Base-by-base conservation (phyloP, 1,140 invertebrate genomes). In the Drosophila tani region DNA sequence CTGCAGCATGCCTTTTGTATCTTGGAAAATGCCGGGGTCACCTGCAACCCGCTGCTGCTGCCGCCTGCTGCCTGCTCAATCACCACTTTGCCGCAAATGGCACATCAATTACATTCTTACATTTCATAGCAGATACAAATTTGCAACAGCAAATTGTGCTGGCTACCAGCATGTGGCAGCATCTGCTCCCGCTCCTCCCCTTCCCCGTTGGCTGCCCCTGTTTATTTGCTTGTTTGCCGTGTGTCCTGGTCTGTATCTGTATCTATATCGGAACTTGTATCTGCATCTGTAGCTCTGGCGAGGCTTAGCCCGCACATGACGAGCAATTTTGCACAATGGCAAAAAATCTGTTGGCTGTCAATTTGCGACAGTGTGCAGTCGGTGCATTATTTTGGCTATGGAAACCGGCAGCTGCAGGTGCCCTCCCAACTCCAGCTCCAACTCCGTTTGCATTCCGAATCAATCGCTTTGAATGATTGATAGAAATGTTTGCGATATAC, bases 391-490 rank as follows among this genome's bases (percentile, higher is more conserved):
- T 73, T 76, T 70, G 67, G 74, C 49, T 55, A 74, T 65, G 74
- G 75, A 65, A 79, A 62, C 74, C 66, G 68, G 62, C 73, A 60
- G 79, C 53, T 71, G 63, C 53, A 55, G 74, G 38, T 78, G 51
- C 53, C 17, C 29, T 45, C n/a, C 38, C 17, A 32, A 5, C 29
- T 9, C 53, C 49, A 12, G 21, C 51, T n/a, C 17, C 49, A 38
- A 49, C 50, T 86, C 66, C 58, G 82, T 79, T 86, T 86, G 82
- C 83, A 87, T 87, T 87, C 75, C 59, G 75, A 90, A 90, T 88
- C 84, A 88, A 88, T 88, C 85, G 84, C 60, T 85, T 73, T 88
- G 84, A 88, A 88, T 90, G 84, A 88, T 88, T 90, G 84, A 90
- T 88, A 88, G 85, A 88, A 88, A 88, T 90, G 81, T 88, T 88